Evolutionary conservation across 2,888 invertebrate species (phyloP), one percentile per base, ranked within the genome.

Genomic region (Drosophila kambysellisi): DNA sequence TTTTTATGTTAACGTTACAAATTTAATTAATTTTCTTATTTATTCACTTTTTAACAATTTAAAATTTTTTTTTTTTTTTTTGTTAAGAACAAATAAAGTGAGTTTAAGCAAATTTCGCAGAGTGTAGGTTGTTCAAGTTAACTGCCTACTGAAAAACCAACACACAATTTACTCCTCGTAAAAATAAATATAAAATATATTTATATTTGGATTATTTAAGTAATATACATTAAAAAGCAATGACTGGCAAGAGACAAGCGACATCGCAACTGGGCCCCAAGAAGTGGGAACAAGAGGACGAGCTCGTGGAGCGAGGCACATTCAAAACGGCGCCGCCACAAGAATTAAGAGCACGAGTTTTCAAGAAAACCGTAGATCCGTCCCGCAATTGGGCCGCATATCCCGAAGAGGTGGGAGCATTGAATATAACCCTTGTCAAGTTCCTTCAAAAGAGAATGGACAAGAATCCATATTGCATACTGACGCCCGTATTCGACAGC

Each of bases 401-500:
- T 92, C 95, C 95, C 83, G 94, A 95, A 2, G 96, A 96, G 93
- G 92, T 98, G 58, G 97, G 96, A 93, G 95, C 95, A 11, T 94
- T 98, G 32, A 98, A 98, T 94, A 95, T 96, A 92, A 95, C 96
- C 87, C 96, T 98, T 1, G 94, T 96, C 12, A 95, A 95, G 63
- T 98, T 98, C 97, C 97, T 98, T 52, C 95, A 96, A 86, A 95
- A 95, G 74, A 97, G 98, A 93, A 96, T 98, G 7, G 96, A 96
- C 79, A 94, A 96, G 81, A 97, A 97, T 92, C 96, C 98, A 0
- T 94, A 96, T 69, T 97, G 98, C 91, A 96, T 97, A 91, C 94
- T 99, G 41, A 95, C 96, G 30, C 98, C 98, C 33, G 96, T 98
- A 91, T 98, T 98, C 92, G 95, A 95, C 79, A 97, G 97, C 92